These are phyloP conservation scores for Drosophila murphyi DNA, from an alignment of 1,140 invertebrate species.

Conservation along the genomic window DNA sequence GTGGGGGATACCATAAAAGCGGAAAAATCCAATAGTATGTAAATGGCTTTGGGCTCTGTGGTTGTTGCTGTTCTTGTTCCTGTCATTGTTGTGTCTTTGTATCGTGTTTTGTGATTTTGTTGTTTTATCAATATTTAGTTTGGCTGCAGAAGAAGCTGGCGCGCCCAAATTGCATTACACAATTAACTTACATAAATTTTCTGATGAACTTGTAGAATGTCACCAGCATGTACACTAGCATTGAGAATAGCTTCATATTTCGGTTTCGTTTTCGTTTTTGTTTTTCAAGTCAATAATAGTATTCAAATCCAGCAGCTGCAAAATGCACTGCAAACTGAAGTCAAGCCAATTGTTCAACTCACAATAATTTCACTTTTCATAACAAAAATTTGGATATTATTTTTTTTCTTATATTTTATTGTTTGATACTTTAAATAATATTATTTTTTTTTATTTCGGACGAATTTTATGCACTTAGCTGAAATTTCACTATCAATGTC, in stretches of 20 bases:
- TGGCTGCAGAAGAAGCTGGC: conserved; percentile 12
- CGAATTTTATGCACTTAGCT: conserved; percentile 36
- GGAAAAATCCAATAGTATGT: conserved; percentile 23
- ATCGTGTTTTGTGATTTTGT: conserved; percentile 4
- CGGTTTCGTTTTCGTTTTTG: conserved; percentile 7
- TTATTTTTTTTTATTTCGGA: conserved; percentile 7
- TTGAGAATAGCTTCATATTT: conserved; percentile 74
- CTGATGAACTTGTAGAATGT: conserved; percentile 72
- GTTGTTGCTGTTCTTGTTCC: conserved; percentile 6
- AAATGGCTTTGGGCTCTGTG: conserved; percentile 1
- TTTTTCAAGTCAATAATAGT: conserved; percentile 11
- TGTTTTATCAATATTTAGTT: conserved; percentile 45
- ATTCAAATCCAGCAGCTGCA: not conserved
- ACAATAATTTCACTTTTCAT: conserved; percentile 33
- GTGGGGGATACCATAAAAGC: conserved; percentile 18
- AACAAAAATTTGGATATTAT: not conserved
- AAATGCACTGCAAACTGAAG: not conserved
- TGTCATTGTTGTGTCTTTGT: not conserved
- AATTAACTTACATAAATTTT: conserved; percentile 77
- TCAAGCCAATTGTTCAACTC: not conserved
- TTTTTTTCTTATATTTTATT: not conserved
- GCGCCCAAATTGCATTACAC: conserved; percentile 46
- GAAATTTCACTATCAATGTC: conserved; percentile 80
- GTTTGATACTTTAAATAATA: not conserved
- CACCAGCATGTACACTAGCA: conserved; percentile 62